These are phyloP conservation scores for Torymus tubicola DNA, from an alignment of 2,888 invertebrate species.

Conservation along the genomic window DNA sequence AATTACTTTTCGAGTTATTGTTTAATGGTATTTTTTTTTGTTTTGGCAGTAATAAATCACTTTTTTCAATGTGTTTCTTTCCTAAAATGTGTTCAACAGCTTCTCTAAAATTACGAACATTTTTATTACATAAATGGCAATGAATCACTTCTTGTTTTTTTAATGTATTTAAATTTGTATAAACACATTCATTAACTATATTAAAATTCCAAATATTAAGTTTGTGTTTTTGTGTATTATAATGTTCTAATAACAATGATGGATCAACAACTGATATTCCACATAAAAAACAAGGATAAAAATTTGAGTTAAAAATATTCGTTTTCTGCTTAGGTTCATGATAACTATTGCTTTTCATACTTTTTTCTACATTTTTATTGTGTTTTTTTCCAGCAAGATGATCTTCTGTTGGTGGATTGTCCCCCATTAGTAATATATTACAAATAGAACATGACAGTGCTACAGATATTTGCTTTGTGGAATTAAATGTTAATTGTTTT, in stretches of 20 bases:
- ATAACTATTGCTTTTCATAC: not conserved
- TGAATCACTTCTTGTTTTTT: not conserved
- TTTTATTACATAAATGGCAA: conserved; percentile 9
- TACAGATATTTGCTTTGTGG: not conserved
- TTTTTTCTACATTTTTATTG: not conserved
- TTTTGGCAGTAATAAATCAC: not conserved
- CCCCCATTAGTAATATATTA: not conserved
- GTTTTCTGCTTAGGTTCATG: not conserved
- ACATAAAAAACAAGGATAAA: conserved; percentile 46
- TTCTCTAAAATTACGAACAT: not conserved
- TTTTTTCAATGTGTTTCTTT: not conserved
- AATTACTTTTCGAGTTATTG: conserved; percentile 6
- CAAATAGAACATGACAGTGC: conserved; percentile 3
- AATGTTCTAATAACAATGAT: conserved; percentile 4
- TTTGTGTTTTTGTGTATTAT: conserved; percentile 16
- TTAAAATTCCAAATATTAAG: not conserved
- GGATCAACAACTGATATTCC: conserved; percentile 1
- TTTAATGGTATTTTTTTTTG: not conserved
- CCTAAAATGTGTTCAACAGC: conserved; percentile 21
- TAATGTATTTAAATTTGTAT: not conserved
- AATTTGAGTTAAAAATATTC: not conserved
- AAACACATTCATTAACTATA: not conserved
- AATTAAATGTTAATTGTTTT: not conserved
- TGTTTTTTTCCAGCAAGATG: conserved; percentile 22
- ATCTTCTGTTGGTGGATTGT: not conserved